These are phyloP conservation scores for Strix occidentalis DNA, from an alignment of 2,797 vertebrate genomes.

Conservation along the genomic window DNA sequence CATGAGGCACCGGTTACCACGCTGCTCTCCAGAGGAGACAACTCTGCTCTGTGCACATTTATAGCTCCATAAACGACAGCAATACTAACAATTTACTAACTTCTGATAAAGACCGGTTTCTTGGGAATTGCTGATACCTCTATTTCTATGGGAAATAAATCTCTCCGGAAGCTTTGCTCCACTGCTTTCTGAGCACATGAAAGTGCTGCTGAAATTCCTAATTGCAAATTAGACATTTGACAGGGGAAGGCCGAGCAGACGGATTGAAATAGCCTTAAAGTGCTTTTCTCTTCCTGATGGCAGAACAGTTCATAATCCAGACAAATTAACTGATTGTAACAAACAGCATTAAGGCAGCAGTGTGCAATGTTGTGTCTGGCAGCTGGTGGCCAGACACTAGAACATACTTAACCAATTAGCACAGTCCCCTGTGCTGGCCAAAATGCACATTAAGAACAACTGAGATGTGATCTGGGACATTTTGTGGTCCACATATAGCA, in stretches of 20 bases:
- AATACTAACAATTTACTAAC: constrained; percentile 34
- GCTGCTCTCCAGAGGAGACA: fast-evolving
- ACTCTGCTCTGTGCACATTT: neutral
- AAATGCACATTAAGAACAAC: constrained; percentile 47
- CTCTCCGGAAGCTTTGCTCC: constrained; percentile 36
- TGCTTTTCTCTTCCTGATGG: constrained; percentile 28
- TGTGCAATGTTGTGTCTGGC: constrained; percentile 19
- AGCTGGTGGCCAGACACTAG: constrained; percentile 55
- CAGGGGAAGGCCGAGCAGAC: constrained; percentile 39
- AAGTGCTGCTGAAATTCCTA: constrained; percentile 47
- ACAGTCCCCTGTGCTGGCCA: neutral
- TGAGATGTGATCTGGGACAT: constrained; percentile 33
- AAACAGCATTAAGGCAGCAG: constrained; percentile 37
- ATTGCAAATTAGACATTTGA: constrained; percentile 58
- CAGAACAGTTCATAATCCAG: constrained; percentile 51
- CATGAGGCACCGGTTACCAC: fast-evolving
- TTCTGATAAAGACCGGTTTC: constrained; percentile 19
- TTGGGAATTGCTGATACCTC: constrained; percentile 41
- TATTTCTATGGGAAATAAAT: constrained; percentile 39
- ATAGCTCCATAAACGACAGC: neutral
- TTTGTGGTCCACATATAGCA: constrained; percentile 16
- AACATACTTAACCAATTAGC: constrained; percentile 61
- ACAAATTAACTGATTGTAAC: constrained; percentile 47
- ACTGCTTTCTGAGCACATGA: constrained; percentile 24
- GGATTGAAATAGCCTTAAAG: constrained; percentile 51